Conservation (phyloP, 1,140 invertebrate species). For the Drosophila aff. region DNA sequence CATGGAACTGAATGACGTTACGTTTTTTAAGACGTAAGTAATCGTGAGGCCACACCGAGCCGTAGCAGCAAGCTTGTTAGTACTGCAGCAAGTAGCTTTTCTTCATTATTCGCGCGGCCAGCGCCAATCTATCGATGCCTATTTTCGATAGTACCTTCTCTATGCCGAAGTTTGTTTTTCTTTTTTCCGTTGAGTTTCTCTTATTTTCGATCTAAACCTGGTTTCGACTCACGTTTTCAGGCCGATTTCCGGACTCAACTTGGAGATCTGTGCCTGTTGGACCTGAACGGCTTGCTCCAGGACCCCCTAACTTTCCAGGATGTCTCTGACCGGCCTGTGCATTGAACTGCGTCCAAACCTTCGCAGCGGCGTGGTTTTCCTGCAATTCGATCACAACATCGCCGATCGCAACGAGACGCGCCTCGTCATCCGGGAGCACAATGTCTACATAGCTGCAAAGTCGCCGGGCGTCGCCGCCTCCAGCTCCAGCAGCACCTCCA, state of each 20-base stretch:
- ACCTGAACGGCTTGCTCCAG: not conserved
- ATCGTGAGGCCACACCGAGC: no score
- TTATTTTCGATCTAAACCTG: not conserved
- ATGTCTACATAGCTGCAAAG: conserved; percentile 45
- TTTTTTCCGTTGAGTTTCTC: not conserved
- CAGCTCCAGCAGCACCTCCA: not conserved
- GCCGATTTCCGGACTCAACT: not conserved
- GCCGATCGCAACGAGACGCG: conserved; percentile 30
- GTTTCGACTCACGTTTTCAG: not conserved
- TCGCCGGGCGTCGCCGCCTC: not conserved
- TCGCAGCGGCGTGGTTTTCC: conserved; percentile 46
- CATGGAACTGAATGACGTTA: no score
- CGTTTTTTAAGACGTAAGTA: no score
- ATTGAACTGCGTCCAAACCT: conserved; percentile 70
- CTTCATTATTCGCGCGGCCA: no score
- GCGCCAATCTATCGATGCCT: not conserved
- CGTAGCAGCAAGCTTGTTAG: no score
- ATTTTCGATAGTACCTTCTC: not conserved
- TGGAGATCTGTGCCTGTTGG: no score
- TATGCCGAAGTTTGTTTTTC: conserved; percentile 10
- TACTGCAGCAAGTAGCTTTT: no score
- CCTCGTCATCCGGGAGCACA: conserved; percentile 54
- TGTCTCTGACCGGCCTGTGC: conserved; percentile 52
- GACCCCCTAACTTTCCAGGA: conserved; percentile 9
- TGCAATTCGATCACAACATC: conserved; percentile 47